phyloP scores from a whole-genome alignment of 2,888 invertebrate genomes.

The Ochropacha duplaris region DNA sequence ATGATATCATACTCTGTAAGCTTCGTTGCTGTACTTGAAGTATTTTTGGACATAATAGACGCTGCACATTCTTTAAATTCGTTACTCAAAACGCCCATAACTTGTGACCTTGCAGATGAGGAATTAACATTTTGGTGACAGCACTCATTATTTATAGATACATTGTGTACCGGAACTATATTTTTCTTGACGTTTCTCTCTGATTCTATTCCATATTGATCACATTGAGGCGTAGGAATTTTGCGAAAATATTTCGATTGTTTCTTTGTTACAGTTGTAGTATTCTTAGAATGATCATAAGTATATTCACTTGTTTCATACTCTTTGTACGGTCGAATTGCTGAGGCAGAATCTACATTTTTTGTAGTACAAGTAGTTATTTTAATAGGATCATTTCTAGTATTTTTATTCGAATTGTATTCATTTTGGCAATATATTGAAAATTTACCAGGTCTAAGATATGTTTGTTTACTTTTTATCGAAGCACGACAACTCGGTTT shows the following conservation, averaged over 20 bases:
- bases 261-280: not conserved
- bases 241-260: not conserved
- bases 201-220: constrained; percentile 2
- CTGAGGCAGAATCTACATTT: not conserved
- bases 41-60: not conserved
- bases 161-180: not conserved
- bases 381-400: not conserved
- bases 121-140: constrained; percentile 16
- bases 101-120: constrained; percentile 42
- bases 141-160: constrained; percentile 5
- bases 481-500: no score
- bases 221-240: not conserved
- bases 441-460: no score
- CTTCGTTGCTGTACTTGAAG: constrained; percentile 5
- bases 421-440: not conserved
- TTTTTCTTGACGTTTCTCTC: constrained; percentile 3
- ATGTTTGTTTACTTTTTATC: no score
- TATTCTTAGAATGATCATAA: not conserved
- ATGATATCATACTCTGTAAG: constrained; percentile 47
- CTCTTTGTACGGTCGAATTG: not conserved
- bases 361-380: not conserved
- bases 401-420: not conserved
- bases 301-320: not conserved
- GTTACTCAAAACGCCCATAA: constrained; percentile 48
- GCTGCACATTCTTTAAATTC: constrained; percentile 34